Evolutionary conservation across 2,113 vertebrate species (phyloP), one percentile per base, ranked within the genome.

Genomic region (Polypterus senegalus): DNA sequence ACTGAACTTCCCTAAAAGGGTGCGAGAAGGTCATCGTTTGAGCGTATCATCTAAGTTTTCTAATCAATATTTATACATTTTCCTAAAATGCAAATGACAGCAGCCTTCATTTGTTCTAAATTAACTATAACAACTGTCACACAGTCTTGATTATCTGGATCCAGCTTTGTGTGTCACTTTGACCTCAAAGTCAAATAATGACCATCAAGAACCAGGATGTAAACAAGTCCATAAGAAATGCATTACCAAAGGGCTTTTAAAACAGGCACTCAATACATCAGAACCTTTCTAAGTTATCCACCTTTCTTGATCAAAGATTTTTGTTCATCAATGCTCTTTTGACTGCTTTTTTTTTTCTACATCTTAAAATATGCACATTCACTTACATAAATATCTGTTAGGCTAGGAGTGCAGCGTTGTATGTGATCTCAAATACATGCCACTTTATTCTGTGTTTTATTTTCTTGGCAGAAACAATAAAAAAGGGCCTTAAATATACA

Each of bases 61-160:
- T 81, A 85, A 89, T 90, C 85, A 88, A 88, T 89, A 90, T 87
- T 89, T 87, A 87, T 84, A 83, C 77, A 83, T 84, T 86, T 78
- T 68, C 73, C 72, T 46, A 66, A 76, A 77, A 81, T 83, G 77
- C 75, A 85, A 86, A 88, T 84, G 82, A 69, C 76, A 83, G 49
- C 57, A 73, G 65, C 27, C 52, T 73, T 76, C 79, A 80, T 86
- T 83, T 76, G 74, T 84, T 85, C 81, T 58, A 80, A 79, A 82
- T 76, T 83, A 87, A 89, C 75, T 81, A 77, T 79, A 83, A 85
- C 83, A 82, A 64, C 72, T 85, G 87, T 84, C 81, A 80, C 72
- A 73, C 73, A 82, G 82, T 69, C 63, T 67, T 55, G 49, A 58
- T 59, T 59, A 63, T 66, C 61, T 59, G 66, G 60, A 49, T 64